Evolutionary conservation across 2,113 vertebrate species (phyloP).

Genomic region (Toxotes jaculatrix): DNA sequence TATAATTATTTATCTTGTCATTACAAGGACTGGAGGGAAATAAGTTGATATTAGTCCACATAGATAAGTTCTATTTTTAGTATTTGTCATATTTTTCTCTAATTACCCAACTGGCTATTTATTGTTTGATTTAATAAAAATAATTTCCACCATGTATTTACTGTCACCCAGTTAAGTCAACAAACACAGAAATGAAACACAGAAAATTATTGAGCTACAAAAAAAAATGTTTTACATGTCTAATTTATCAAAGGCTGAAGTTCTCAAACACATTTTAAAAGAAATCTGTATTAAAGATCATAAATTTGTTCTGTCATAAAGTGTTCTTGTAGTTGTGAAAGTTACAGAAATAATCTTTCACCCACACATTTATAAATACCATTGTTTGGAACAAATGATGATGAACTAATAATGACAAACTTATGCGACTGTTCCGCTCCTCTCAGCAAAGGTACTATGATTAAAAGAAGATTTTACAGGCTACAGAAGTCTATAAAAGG

Average conservation of each 20-base stretch:
- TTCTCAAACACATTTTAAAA: neutral
- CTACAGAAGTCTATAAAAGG: neutral
- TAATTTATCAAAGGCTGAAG: neutral
- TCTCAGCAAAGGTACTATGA: neutral
- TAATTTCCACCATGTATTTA: neutral
- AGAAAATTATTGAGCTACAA: neutral
- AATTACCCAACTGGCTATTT: neutral
- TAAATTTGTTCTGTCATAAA: neutral
- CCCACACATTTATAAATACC: conserved; percentile 12
- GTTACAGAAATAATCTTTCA: conserved; percentile 22
- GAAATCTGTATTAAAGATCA: neutral
- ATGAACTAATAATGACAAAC: conserved; percentile 17
- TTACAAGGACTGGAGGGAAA: neutral
- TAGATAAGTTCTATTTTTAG: neutral
- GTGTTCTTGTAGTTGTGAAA: conserved; percentile 1
- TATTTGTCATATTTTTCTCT: conserved; percentile 8
- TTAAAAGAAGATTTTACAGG: neutral
- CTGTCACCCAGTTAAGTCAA: conserved; percentile 20
- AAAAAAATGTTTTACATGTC: neutral
- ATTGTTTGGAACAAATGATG: conserved; percentile 12
- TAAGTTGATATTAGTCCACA: neutral
- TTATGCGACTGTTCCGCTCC: neutral
- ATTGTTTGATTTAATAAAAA: conserved; percentile 22
- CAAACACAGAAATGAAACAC: neutral
- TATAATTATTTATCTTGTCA: neutral